phyloP scores from a whole-genome alignment of 2,113 vertebrate genomes.

The Sialia sialis region DNA sequence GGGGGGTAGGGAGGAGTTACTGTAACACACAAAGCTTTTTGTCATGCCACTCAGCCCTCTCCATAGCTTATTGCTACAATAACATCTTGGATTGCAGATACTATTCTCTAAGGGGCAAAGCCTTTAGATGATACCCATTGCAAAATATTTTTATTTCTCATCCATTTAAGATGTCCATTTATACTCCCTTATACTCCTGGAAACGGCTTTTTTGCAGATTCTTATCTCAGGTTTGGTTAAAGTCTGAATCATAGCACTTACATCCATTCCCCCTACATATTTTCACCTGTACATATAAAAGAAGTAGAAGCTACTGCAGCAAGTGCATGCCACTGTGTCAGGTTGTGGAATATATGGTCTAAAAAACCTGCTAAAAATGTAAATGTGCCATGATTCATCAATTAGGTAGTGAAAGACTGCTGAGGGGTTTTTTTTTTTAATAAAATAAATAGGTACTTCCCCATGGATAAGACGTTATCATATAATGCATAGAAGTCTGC shows the following conservation, averaged over 20 bases:
- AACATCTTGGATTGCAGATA: not conserved
- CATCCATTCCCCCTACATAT: not conserved
- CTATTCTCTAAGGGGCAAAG: not conserved
- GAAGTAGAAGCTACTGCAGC: not conserved
- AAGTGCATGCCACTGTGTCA: not conserved
- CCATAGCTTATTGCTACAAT: not conserved
- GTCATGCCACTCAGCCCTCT: not conserved
- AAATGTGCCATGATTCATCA: not conserved
- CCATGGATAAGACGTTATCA: not conserved
- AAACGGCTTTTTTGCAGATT: not conserved
- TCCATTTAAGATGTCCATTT: not conserved
- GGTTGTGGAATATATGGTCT: not conserved
- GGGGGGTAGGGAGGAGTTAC: not conserved
- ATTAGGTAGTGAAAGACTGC: not conserved
- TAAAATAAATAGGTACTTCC: not conserved
- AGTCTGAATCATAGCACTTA: not conserved
- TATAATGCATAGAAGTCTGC: conserved; percentile 48
- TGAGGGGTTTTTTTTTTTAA: not conserved
- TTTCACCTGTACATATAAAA: not conserved
- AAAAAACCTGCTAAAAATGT: not conserved
- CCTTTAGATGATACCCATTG: not conserved
- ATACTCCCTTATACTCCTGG: not conserved
- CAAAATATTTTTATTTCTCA: not conserved
- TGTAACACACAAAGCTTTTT: not conserved
- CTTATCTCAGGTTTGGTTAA: not conserved